Conservation (phyloP, 2,888 invertebrate species). For the Pandemis corylana region DNA sequence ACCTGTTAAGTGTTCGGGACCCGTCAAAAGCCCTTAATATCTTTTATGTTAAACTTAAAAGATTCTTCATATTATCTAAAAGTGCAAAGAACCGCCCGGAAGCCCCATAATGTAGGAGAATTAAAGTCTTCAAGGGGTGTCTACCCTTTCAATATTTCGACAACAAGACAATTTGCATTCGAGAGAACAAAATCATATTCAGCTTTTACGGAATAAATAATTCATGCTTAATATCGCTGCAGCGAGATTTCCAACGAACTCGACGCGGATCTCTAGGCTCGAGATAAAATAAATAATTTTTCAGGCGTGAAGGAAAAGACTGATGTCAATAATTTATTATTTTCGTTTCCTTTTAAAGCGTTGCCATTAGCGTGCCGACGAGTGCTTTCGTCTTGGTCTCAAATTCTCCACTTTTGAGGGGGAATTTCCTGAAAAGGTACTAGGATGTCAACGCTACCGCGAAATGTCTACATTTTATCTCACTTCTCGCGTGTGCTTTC, state of each 20-base stretch:
- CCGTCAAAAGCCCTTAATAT: constrained; percentile 10
- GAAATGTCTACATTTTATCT: constrained; percentile 67
- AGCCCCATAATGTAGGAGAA: constrained; percentile 25
- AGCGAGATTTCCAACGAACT: constrained; percentile 29
- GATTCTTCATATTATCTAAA: constrained; percentile 25
- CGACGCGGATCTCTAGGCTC: constrained; percentile 26
- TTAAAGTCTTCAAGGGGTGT: constrained; percentile 30
- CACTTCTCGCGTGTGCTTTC: constrained; percentile 53
- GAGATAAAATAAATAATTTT: constrained; percentile 70
- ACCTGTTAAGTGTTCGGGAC: constrained; percentile 22
- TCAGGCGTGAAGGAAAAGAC: constrained; percentile 64
- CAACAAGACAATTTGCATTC: constrained; percentile 40
- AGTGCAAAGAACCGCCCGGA: constrained; percentile 12
- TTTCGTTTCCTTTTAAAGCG: constrained; percentile 77
- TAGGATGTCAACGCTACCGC: constrained; percentile 55
- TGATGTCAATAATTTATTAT: constrained; percentile 81
- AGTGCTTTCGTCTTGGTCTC: constrained; percentile 66
- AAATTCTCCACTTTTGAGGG: constrained; percentile 65
- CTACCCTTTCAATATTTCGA: constrained; percentile 39
- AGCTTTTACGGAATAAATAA: constrained; percentile 58
- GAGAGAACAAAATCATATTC: constrained; percentile 47
- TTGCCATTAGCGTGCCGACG: constrained; percentile 72
- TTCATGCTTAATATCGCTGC: constrained; percentile 51
- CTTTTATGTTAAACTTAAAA: constrained; percentile 15
- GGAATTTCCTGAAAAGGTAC: constrained; percentile 62